Evolutionary conservation across 2,797 vertebrate genomes (phyloP), one percentile per base, ranked within the genome.

Genomic region (Enteromius argenteus): DNA sequence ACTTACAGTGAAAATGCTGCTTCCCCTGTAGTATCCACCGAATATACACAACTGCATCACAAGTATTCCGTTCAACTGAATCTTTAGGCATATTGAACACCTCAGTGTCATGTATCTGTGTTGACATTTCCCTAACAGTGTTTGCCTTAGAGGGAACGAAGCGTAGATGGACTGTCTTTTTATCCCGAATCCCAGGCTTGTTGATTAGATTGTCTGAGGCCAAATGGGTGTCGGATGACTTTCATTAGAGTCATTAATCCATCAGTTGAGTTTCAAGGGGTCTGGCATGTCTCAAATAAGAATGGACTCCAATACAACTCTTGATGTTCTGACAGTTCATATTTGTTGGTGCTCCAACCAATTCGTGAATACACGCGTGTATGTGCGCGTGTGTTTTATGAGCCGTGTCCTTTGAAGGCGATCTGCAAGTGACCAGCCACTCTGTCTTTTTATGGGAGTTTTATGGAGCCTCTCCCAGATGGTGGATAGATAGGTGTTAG

Each of bases 361-460:
- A 79, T 84, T 86, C 64, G 72, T 84, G 74, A 82, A 84, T 62
- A 42, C 77, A 79, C 73, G 58, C 42, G 7, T 62, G 56, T 49
- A 53, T 11, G 21, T 23, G 46, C 10, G 1, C 21, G 35, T 66
- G 79, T 86, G 83, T 75, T 88, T 87, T 89, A 84, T 72, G 81
- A 79, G 80, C 71, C 27, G 60, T 80, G 77, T 73, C 58, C 19
- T 46, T 72, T 81, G 60, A 81, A 81, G 85, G 77, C 75, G 81
- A 79, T 79, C 58, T 64, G 87, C 90, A 88, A 84, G 64, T 84
- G 46, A 87, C 77, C 89, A 75, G 86, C 78, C 85, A 79, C 78
- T 86, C 79, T 64, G 60, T 86, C 79, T 89, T 90, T 84, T 90
- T 89, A 91, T 88, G 69, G 80, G 66, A 49, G 56, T 83, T 90